Evolutionary conservation across 2,888 invertebrate genomes (phyloP).

Genomic region (Galeruca laticollis): DNA sequence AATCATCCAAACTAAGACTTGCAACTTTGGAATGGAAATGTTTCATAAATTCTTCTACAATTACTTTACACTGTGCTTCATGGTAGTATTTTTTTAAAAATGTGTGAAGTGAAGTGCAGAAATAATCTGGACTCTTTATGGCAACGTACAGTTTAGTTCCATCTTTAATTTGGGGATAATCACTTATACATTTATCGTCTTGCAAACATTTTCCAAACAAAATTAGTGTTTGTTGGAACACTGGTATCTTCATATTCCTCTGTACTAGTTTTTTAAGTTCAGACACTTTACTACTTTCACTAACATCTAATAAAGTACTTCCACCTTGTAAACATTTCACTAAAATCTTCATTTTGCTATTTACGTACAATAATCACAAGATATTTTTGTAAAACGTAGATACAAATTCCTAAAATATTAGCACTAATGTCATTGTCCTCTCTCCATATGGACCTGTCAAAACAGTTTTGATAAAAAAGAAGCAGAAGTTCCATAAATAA

Average conservation of each 20-base stretch:
- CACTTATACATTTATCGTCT: conserved; percentile 78
- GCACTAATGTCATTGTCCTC: conserved; percentile 20
- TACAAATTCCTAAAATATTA: conserved; percentile 1
- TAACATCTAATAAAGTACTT: conserved; percentile 76
- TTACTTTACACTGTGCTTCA: conserved; percentile 74
- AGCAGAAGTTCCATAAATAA: too few relatives aligned
- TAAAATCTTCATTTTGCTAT: conserved; percentile 74
- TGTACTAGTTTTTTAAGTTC: conserved; percentile 79
- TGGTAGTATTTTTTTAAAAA: conserved; percentile 74
- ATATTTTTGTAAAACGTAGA: conserved; percentile 9
- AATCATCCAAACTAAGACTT: conserved; percentile 65
- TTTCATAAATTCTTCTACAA: conserved; percentile 72
- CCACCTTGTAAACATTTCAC: conserved; percentile 81
- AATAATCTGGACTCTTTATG: conserved; percentile 75
- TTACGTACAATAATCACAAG: not conserved
- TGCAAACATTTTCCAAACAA: conserved; percentile 78
- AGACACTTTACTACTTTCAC: conserved; percentile 72
- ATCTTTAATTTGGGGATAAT: conserved; percentile 80
- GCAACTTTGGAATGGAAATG: conserved; percentile 64
- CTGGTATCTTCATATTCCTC: conserved; percentile 74
- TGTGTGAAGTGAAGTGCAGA: conserved; percentile 72
- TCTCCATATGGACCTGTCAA: too few relatives aligned
- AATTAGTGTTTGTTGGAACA: conserved; percentile 78
- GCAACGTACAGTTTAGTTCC: conserved; percentile 81
- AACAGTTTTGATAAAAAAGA: too few relatives aligned